These are phyloP conservation scores for Creontiades dilutus DNA, from an alignment of 2,888 invertebrate genomes.

Conservation along the genomic window DNA sequence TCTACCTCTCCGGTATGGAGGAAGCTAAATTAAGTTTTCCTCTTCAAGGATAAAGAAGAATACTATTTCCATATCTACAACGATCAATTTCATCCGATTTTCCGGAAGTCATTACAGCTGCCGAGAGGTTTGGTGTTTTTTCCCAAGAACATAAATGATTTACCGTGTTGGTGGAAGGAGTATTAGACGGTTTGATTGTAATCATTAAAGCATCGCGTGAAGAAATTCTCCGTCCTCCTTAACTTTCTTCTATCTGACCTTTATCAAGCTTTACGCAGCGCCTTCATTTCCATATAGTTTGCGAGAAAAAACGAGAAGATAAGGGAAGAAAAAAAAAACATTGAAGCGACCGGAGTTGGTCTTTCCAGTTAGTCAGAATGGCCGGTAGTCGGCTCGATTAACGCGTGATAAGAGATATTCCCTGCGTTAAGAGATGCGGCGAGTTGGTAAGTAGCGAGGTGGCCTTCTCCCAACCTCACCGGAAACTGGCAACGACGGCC, in stretches of 20 bases:
- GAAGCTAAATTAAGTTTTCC: too few species aligned
- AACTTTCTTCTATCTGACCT: not conserved
- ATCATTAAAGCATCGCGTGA: not conserved
- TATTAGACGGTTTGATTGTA: too few species aligned
- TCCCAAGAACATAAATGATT: too few species aligned
- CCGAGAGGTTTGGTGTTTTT: too few species aligned
- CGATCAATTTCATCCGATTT: too few species aligned
- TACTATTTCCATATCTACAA: too few species aligned
- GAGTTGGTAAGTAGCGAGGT: not conserved
- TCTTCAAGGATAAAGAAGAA: too few species aligned
- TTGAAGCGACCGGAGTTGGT: not conserved
- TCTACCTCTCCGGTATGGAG: too few species aligned
- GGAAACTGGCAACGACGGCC: conserved; percentile 40
- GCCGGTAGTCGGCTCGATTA: conserved; percentile 33
- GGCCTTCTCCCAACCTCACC: conserved; percentile 51
- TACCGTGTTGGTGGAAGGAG: too few species aligned
- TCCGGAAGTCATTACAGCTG: too few species aligned
- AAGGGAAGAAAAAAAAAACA: not conserved
- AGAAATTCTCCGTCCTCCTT: not conserved
- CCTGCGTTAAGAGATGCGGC: conserved; percentile 7
- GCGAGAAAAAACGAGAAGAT: not conserved
- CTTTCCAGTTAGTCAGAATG: not conserved
- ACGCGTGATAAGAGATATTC: conserved; percentile 26
- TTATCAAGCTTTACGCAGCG: not conserved
- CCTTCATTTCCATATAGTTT: conserved; percentile 26